A percentile compares a stretch with the other conserved stretches of the same genome.
Conservation (phyloP, 1,140 invertebrate genomes). For the Diprion similis region DNA sequence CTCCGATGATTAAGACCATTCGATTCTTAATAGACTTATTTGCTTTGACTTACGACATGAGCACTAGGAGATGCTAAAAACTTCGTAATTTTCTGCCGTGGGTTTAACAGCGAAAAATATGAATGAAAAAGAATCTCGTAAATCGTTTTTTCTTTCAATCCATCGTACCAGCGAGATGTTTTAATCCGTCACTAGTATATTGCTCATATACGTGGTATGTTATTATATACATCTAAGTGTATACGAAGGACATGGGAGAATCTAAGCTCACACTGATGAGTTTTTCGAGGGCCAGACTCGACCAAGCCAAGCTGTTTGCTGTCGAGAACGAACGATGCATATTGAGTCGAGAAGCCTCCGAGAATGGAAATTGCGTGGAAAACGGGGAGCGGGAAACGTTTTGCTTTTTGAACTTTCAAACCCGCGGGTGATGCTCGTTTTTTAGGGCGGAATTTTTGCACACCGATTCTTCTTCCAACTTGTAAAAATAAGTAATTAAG, state of each 20-base stretch:
- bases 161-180: not conserved
- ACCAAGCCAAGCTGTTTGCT: conserved; percentile 42
- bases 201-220: not conserved
- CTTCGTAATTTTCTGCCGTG: too few relatives aligned
- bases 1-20: too few relatives aligned
- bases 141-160: not conserved
- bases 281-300: conserved; percentile 45
- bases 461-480: too few relatives aligned
- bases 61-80: too few relatives aligned
- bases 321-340: conserved; percentile 28
- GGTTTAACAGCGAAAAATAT: too few relatives aligned
- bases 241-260: conserved; percentile 17
- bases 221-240: not conserved
- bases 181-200: not conserved
- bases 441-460: too few relatives aligned
- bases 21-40: too few relatives aligned
- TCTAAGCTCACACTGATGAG: conserved; percentile 45
- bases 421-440: too few relatives aligned
- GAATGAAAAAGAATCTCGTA: too few relatives aligned
- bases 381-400: conserved; percentile 18
- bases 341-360: conserved; percentile 19
- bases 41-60: too few relatives aligned
- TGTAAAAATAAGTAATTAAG: too few relatives aligned
- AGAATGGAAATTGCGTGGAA: too few relatives aligned
- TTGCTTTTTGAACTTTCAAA: conserved; percentile 41